These are phyloP conservation scores for Crypturellus tataupa DNA, from an alignment of 2,797 vertebrate species.

Conservation along the genomic window DNA sequence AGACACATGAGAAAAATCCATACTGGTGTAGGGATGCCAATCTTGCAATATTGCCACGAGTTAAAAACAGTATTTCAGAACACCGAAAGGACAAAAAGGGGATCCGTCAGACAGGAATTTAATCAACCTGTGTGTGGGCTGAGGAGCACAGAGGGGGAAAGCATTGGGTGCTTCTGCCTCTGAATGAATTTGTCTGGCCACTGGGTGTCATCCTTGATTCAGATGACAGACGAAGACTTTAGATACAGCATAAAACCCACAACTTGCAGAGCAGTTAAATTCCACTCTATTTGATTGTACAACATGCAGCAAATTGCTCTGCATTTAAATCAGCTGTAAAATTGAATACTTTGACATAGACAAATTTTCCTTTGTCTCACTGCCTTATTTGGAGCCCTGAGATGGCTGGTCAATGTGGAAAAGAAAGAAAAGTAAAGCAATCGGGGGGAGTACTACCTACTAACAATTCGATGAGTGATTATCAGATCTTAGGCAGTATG, in stretches of 20 bases:
- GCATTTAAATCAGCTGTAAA: conserved; percentile 76
- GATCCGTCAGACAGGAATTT: conserved; percentile 16
- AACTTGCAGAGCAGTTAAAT: conserved; percentile 58
- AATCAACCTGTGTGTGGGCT: background rate
- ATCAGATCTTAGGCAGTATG: conserved; percentile 1
- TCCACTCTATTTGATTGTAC: conserved; percentile 71
- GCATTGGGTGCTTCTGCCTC: background rate
- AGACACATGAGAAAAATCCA: conserved; percentile 5
- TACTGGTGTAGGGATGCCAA: background rate
- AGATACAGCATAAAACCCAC: background rate
- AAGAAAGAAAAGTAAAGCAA: background rate
- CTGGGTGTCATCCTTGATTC: conserved; percentile 82
- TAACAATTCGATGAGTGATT: conserved; percentile 25
- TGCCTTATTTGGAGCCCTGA: conserved; percentile 34
- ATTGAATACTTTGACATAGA: conserved; percentile 73
- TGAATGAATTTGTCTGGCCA: conserved; percentile 69
- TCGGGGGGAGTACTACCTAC: background rate
- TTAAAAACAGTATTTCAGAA: conserved; percentile 1
- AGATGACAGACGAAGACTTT: conserved; percentile 47
- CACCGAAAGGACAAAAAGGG: background rate
- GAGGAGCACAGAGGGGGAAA: background rate
- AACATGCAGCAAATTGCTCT: conserved; percentile 72
- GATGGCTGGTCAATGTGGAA: background rate
- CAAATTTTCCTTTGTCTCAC: conserved; percentile 68
- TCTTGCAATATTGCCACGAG: background rate